phyloP scores from a whole-genome alignment of 92 coral and sea anemone genomes.

The Chrysogorgia sp. region DNA sequence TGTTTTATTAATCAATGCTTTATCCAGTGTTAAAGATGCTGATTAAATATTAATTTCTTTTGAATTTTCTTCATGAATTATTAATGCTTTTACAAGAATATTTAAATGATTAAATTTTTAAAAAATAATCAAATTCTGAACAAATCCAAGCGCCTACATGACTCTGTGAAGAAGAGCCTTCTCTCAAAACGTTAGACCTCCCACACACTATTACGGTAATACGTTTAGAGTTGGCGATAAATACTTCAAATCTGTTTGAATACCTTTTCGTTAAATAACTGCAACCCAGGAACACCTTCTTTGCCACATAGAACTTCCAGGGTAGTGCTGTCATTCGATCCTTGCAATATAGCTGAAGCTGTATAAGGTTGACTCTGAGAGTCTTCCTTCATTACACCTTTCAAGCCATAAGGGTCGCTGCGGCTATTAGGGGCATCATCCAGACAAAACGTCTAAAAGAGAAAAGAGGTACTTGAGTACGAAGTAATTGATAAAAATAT shows the following conservation, averaged over 20 bases:
- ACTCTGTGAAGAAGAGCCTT: too few species aligned
- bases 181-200: too few species aligned
- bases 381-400: constrained; percentile 11
- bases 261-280: constrained; percentile 32
- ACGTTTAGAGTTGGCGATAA: neutral
- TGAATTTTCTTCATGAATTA: too few species aligned
- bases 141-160: too few species aligned
- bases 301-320: constrained; percentile 62
- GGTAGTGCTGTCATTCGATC: constrained; percentile 40
- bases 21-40: too few species aligned
- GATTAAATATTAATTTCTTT: too few species aligned
- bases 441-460: constrained; percentile 67
- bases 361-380: constrained; percentile 18
- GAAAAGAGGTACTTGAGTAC: neutral
- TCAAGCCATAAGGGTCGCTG: constrained; percentile 26
- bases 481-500: too few species aligned
- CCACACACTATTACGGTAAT: neutral
- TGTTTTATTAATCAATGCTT: too few species aligned
- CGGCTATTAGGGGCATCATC: constrained; percentile 53
- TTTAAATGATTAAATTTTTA: too few species aligned
- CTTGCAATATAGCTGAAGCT: constrained; percentile 52
- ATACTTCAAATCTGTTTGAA: neutral
- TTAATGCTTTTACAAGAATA: too few species aligned
- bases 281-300: constrained; percentile 26
- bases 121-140: too few species aligned